phyloP scores from a whole-genome alignment of 2,797 vertebrate species.

The Sardinella longiceps region DNA sequence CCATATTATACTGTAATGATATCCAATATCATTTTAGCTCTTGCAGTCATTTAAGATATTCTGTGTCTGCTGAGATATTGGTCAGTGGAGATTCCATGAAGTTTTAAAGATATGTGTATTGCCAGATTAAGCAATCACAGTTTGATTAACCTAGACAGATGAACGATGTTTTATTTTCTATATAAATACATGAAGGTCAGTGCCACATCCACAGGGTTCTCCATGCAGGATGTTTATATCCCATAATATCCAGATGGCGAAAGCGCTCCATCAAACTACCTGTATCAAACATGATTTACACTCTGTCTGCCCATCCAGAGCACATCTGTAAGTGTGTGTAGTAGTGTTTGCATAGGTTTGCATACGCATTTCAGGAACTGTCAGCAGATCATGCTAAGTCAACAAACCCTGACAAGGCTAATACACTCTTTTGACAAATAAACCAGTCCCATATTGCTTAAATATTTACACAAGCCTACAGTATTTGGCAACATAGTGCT shows the following conservation, averaged over 20 bases:
- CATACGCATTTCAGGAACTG: conserved; percentile 1
- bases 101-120: not conserved
- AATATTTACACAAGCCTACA: conserved; percentile 57
- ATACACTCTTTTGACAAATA: conserved; percentile 56
- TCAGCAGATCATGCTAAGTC: conserved; percentile 14
- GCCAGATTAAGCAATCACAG: conserved; percentile 16
- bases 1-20: conserved; percentile 20
- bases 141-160: conserved; percentile 20
- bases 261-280: not conserved
- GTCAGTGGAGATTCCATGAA: conserved; percentile 1
- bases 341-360: conserved; percentile 5
- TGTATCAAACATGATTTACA: not conserved
- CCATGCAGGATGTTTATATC: not conserved
- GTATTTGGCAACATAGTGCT: conserved; percentile 26
- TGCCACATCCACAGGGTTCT: not conserved
- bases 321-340: conserved; percentile 17
- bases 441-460: conserved; percentile 53
- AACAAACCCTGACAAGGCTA: conserved; percentile 47
- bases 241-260: not conserved
- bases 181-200: conserved; percentile 56
- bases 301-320: not conserved
- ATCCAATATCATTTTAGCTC: conserved; percentile 26
- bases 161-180: conserved; percentile 57
- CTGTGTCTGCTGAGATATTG: not conserved
- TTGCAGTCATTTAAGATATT: conserved; percentile 26